Percentiles rank a stretch among this genome's conserved stretches.
These are phyloP conservation scores for Rana temporaria DNA, from an alignment of 2,113 vertebrate genomes.

Conservation along the genomic window DNA sequence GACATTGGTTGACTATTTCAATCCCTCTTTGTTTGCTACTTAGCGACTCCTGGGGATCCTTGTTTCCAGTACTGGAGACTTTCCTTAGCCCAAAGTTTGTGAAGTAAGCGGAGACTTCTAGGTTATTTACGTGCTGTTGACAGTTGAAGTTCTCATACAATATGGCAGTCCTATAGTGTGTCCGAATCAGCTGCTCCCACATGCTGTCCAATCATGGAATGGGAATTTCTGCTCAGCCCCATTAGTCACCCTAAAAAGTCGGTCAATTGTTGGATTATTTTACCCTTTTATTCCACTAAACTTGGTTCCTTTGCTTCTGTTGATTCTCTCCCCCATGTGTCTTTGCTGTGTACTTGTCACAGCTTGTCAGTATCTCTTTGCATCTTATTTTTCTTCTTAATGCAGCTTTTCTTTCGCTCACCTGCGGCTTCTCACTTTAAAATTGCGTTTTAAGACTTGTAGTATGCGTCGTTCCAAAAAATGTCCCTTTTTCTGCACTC, in stretches of 20 bases:
- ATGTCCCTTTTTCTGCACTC: neutral
- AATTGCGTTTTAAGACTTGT: too few species aligned
- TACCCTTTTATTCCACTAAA: too few species aligned
- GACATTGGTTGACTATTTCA: neutral
- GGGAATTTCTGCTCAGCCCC: neutral
- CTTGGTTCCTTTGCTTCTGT: too few species aligned
- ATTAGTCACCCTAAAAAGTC: neutral
- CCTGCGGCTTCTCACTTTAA: neutral
- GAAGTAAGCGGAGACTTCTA: neutral
- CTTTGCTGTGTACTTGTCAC: neutral
- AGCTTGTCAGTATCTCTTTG: too few species aligned
- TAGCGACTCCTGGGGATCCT: too few species aligned
- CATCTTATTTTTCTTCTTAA: too few species aligned
- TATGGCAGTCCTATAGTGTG: conserved; percentile 9
- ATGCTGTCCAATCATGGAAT: neutral
- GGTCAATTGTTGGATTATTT: too few species aligned
- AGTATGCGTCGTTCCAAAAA: neutral
- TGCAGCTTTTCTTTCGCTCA: neutral
- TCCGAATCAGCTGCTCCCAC: neutral
- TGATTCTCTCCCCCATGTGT: too few species aligned
- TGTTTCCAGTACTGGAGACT: too few species aligned
- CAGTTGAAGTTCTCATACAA: neutral
- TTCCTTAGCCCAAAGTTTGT: neutral
- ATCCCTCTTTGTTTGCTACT: too few species aligned
- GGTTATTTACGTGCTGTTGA: neutral